A percentile compares a stretch with the other conserved stretches of the same genome.
phyloP scores from a whole-genome alignment of 2,797 vertebrate genomes.

The Odontamblyopus lacepedii region DNA sequence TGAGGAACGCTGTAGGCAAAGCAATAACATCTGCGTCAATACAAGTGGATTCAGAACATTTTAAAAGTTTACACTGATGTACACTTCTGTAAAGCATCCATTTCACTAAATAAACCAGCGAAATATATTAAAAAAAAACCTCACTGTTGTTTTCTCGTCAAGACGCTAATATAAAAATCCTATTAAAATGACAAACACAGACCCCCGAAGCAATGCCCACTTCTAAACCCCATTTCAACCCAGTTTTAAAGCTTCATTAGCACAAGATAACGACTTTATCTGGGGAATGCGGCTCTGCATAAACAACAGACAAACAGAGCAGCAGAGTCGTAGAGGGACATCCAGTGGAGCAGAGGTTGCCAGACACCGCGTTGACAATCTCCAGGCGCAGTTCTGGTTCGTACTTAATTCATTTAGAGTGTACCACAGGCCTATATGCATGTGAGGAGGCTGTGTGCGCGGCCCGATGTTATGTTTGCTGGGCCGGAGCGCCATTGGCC shows the following conservation, averaged over 20 bases:
- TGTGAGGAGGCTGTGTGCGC: constrained; percentile 33
- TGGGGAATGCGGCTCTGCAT: constrained; percentile 30
- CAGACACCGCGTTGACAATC: constrained; percentile 66
- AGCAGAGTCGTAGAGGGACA: constrained; percentile 34
- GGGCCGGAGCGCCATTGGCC: constrained; percentile 49
- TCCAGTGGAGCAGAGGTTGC: constrained; percentile 43
- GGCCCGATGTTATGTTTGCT: constrained; percentile 22
- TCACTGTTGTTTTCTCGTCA: background rate
- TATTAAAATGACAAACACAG: constrained; percentile 7
- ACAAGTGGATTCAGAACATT: background rate
- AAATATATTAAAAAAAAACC: background rate
- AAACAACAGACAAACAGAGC: constrained; percentile 46
- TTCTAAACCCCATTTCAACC: background rate
- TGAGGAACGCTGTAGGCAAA: background rate
- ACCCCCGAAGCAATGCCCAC: background rate
- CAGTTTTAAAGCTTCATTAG: constrained; percentile 29
- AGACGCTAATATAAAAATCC: background rate
- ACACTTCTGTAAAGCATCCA: background rate
- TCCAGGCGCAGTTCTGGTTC: constrained; percentile 68
- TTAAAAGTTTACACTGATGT: background rate
- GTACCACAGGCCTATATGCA: constrained; percentile 46
- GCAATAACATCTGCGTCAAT: background rate
- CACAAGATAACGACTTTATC: constrained; percentile 31
- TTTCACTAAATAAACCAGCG: background rate
- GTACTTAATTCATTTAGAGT: constrained; percentile 64